phyloP scores from a whole-genome alignment of 1,140 invertebrate genomes.

The Potamilus streckersoni region DNA sequence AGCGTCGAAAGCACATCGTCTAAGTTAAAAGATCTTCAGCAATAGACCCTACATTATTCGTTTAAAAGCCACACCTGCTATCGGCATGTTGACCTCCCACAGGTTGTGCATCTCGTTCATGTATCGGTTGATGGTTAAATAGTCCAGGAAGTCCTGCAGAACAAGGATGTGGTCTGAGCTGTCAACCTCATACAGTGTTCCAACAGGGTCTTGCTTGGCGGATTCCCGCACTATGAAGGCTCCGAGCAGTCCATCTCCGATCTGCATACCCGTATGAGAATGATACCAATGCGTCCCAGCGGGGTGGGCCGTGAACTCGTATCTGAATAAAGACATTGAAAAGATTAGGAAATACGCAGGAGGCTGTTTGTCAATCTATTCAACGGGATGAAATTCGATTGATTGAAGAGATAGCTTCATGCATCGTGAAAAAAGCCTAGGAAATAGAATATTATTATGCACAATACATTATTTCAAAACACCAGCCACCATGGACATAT shows the following conservation, averaged over 20 bases:
- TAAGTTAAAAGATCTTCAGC: background rate
- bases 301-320: slow-evolving; percentile 29
- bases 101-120: slow-evolving; percentile 28
- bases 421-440: background rate
- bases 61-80: background rate
- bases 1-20: background rate
- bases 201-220: slow-evolving; percentile 14
- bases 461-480: too few relatives aligned
- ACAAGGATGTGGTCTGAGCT: slow-evolving; percentile 35
- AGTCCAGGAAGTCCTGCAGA: slow-evolving; percentile 37
- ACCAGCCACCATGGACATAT: too few relatives aligned
- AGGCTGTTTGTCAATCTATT: background rate
- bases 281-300: slow-evolving; percentile 42
- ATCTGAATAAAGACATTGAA: slow-evolving; percentile 14
- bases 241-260: slow-evolving; percentile 30
- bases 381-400: background rate
- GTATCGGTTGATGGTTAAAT: slow-evolving; percentile 8
- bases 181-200: slow-evolving; percentile 34
- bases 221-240: slow-evolving; percentile 36
- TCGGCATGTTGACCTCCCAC: slow-evolving; percentile 55
- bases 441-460: too few relatives aligned
- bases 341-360: background rate
- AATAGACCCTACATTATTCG: background rate
- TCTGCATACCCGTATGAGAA: slow-evolving; percentile 33
- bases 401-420: background rate